Evolutionary conservation across 2,888 invertebrate genomes (phyloP), one percentile per base, ranked within the genome.

Genomic region (Phengaris arion): DNA sequence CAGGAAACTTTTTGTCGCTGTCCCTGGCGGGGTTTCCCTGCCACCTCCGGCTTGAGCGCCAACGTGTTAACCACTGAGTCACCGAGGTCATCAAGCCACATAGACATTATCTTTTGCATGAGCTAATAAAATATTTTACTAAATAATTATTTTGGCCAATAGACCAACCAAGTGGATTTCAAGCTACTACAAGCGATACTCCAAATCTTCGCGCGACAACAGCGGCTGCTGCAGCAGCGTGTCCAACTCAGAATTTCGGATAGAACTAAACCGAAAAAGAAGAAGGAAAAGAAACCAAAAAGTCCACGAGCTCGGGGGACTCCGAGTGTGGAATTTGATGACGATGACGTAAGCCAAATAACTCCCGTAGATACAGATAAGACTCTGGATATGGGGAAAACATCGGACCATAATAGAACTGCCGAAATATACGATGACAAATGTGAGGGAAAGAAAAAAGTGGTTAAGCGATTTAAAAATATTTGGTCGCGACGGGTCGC

Each of bases 181-280:
- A 91, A 92, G 82, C 73, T 88, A 76, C 2, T 93, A 2, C 87
- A 92, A 82, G 83, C 85, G 8, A 81, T 92, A 2, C 82, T 93
- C 5, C 85, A 87, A 69, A 88, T 91, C 64, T 77, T 92, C 48
- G 92, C 92, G 12, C 83, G 88, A 0, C 90, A 91, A 59, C 81
- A 90, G 82, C 88, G 90, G 0, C 74, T 92, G 79, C 81, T 92
- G 1, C 85, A 89, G 77, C 89, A 88, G 57, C 83, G 84, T 22
- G 90, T 91, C 0, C 89, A 90, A 77, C 81, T 91, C 6, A 81
- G 81, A 76, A 77, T 64, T 7, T 64, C 64, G 6, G 64, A 64
- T 45, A 64, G 6, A 64, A 35, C 35, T 7, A 64, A 64, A 45
- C 35, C 35, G 6, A 45, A 35, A 10, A 64, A 64, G 64, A 64